Evolutionary conservation across 2,888 invertebrate genomes (phyloP).

Genomic region (Patella caerulea): DNA sequence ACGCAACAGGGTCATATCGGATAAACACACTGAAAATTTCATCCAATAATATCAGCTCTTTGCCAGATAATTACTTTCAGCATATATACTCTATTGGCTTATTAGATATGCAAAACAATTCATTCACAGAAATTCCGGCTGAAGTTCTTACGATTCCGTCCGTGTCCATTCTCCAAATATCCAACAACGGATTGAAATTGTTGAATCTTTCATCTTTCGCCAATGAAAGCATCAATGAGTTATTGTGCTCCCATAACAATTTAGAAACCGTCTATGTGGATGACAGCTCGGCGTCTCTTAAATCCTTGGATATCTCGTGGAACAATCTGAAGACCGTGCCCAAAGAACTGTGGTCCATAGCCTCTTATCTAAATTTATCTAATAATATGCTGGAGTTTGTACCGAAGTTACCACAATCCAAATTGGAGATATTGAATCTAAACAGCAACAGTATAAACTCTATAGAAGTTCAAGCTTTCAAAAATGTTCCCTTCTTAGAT

Average conservation of each 20-base stretch:
- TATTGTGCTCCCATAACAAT: too few relatives aligned
- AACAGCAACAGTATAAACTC: constrained; percentile 35
- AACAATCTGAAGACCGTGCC: background rate
- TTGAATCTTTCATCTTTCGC: too few relatives aligned
- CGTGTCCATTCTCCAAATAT: too few relatives aligned
- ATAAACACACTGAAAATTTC: background rate
- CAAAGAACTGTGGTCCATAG: constrained; percentile 3
- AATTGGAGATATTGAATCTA: constrained; percentile 23
- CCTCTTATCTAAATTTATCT: background rate
- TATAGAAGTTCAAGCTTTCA: constrained; percentile 32
- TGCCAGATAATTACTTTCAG: background rate
- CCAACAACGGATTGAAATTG: too few relatives aligned
- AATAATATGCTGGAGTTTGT: background rate
- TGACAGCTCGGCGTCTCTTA: background rate
- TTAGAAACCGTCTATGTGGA: too few relatives aligned
- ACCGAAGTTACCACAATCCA: constrained; percentile 8
- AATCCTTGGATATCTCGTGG: background rate
- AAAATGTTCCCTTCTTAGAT: constrained; percentile 29
- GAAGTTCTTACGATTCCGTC: too few relatives aligned
- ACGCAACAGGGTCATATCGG: too few relatives aligned
- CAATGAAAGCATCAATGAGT: too few relatives aligned
- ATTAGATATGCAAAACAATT: background rate
- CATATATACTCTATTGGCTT: background rate
- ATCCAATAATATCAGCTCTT: background rate
- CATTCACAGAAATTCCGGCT: too few relatives aligned